Conservation (phyloP, 2,888 invertebrate genomes). For the Acrobeloides nanus region DNA sequence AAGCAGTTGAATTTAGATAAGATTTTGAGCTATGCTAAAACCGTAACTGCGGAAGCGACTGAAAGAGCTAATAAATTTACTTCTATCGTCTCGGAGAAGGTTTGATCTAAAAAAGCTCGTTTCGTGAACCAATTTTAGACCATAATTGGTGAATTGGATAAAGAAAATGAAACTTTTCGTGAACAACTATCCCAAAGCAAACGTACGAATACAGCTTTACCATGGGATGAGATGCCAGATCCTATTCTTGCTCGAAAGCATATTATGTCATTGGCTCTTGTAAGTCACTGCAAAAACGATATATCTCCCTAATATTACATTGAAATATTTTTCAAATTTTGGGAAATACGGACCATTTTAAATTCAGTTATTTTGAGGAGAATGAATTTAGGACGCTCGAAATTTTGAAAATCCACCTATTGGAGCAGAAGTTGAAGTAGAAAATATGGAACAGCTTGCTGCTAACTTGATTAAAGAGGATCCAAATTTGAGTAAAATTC, state of each 20-base stretch:
- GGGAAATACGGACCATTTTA: too few species aligned
- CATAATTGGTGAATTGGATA: slow-evolving; percentile 19
- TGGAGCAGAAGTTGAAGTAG: slow-evolving; percentile 2
- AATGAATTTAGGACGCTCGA: slow-evolving; percentile 11
- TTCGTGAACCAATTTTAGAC: slow-evolving; percentile 15
- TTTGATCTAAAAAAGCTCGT: too few species aligned
- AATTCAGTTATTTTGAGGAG: too few species aligned
- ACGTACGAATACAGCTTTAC: neutral
- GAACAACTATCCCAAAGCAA: slow-evolving; percentile 11
- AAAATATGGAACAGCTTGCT: slow-evolving; percentile 9
- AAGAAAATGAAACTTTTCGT: slow-evolving; percentile 17
- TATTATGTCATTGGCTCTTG: slow-evolving; percentile 13
- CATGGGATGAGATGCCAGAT: slow-evolving; percentile 9
- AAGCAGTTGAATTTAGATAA: slow-evolving; percentile 7
- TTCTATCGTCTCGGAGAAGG: slow-evolving; percentile 4
- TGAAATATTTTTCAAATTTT: too few species aligned
- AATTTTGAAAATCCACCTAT: slow-evolving; percentile 16
- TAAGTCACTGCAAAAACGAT: slow-evolving; percentile 5
- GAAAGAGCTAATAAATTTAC: slow-evolving; percentile 11
- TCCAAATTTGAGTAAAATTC: slow-evolving; percentile 10
- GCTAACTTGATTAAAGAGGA: slow-evolving; percentile 12
- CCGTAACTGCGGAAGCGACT: slow-evolving; percentile 4
- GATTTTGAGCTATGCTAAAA: slow-evolving; percentile 7
- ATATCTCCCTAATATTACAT: too few species aligned
- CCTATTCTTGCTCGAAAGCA: slow-evolving; percentile 10